Evolutionary conservation across 2,888 invertebrate genomes (phyloP).

Genomic region (Tyria jacobaeae): DNA sequence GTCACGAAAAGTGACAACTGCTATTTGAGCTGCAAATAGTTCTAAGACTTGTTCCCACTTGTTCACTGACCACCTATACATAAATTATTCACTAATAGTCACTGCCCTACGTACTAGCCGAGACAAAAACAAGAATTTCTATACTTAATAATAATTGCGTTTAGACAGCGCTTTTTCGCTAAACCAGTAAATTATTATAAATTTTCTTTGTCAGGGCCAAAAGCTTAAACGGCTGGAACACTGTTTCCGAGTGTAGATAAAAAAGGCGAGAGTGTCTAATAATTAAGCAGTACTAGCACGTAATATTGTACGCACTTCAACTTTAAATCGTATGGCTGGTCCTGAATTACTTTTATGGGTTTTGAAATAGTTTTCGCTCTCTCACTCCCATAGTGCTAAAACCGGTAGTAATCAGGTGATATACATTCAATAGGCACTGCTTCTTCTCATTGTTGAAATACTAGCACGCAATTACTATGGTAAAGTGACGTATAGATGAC

Average conservation of each 20-base stretch:
- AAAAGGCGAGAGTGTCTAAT: too few species aligned
- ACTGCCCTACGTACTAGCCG: too few species aligned
- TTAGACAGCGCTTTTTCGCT: background rate
- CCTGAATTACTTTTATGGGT: background rate
- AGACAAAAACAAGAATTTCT: too few species aligned
- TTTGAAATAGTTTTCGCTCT: background rate
- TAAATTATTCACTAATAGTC: background rate
- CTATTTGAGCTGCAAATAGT: background rate
- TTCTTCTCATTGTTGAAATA: background rate
- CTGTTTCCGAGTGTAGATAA: too few species aligned
- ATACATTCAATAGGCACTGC: background rate
- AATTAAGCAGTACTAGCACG: too few species aligned
- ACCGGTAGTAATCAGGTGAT: background rate
- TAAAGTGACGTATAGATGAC: background rate
- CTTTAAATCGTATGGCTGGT: background rate
- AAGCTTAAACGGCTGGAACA: too few species aligned
- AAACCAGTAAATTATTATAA: too few species aligned
- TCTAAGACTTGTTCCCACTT: background rate
- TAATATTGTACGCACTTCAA: too few species aligned
- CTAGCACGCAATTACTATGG: background rate
- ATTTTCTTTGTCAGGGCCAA: too few species aligned
- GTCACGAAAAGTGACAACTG: background rate
- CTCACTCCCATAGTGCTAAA: background rate
- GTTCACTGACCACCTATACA: background rate
- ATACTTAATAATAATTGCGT: background rate